Evolutionary conservation across 2,888 invertebrate genomes (phyloP).

Genomic region (Ochropacha duplaris): DNA sequence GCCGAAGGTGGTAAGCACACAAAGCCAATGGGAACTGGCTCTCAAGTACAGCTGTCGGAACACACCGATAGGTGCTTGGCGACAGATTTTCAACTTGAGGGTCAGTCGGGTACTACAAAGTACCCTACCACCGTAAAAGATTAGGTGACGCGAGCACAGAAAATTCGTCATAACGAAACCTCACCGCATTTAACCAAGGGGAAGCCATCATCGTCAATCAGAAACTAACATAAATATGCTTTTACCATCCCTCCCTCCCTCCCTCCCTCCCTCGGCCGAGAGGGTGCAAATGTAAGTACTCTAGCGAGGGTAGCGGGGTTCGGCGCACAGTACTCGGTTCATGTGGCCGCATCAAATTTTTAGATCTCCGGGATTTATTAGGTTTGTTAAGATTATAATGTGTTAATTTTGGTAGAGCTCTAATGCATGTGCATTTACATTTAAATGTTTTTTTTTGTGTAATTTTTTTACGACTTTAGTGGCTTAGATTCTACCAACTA

Average conservation of each 20-base stretch:
- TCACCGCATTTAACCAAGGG: constrained; percentile 51
- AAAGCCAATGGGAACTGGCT: too few species aligned
- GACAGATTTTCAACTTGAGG: too few species aligned
- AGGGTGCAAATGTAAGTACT: constrained; percentile 18
- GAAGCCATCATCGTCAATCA: constrained; percentile 72
- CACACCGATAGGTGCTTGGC: too few species aligned
- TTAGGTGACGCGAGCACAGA: too few species aligned
- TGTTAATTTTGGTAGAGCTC: constrained; percentile 20
- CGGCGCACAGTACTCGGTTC: constrained; percentile 12
- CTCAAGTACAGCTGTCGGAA: too few species aligned
- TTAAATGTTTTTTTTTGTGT: too few species aligned
- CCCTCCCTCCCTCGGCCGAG: constrained; percentile 8
- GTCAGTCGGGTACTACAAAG: too few species aligned
- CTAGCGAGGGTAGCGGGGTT: constrained; percentile 17
- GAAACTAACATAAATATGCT: constrained; percentile 81
- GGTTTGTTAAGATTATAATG: constrained; percentile 12
- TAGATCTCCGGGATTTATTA: constrained; percentile 10
- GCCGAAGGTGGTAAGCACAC: too few species aligned
- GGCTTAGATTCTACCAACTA: too few species aligned
- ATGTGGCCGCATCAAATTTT: constrained; percentile 19
- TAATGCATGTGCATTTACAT: too few species aligned
- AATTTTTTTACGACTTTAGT: too few species aligned
- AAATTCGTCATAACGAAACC: constrained; percentile 36
- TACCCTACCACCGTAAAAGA: too few species aligned
- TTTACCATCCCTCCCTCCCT: constrained; percentile 45